Conservation (phyloP, 2,888 invertebrate genomes). For the Crocallis elinguaria region DNA sequence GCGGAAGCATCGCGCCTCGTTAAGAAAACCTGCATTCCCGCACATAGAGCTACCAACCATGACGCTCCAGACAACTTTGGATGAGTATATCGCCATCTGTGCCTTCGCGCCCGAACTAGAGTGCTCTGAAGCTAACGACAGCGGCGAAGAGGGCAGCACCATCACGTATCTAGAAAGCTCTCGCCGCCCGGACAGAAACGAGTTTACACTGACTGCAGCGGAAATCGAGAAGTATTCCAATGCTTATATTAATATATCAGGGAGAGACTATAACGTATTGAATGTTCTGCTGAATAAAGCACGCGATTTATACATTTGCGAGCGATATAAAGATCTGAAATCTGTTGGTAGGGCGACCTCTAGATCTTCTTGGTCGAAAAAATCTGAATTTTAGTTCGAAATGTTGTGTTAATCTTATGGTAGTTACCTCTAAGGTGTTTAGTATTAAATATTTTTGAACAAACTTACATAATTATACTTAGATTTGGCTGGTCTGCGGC, state of each 20-base stretch:
- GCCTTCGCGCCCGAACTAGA: conserved; percentile 22
- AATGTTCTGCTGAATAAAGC: conserved; percentile 58
- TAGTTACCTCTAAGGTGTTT: no score
- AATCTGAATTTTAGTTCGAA: neutral
- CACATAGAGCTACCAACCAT: conserved; percentile 42
- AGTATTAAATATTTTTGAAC: no score
- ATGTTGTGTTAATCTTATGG: no score
- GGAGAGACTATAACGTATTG: conserved; percentile 52
- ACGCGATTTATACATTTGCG: conserved; percentile 57
- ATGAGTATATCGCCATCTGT: conserved; percentile 51
- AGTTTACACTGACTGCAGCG: conserved; percentile 46
- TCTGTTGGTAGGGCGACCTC: conserved; percentile 57
- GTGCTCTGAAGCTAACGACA: neutral
- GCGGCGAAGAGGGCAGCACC: conserved; percentile 51
- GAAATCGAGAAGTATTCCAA: conserved; percentile 59
- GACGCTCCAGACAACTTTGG: conserved; percentile 35
- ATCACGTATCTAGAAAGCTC: conserved; percentile 38
- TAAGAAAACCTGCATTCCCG: conserved; percentile 50
- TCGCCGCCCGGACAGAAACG: conserved; percentile 17
- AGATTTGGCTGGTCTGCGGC: no score
- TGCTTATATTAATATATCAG: conserved; percentile 46
- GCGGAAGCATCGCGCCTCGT: conserved; percentile 53
- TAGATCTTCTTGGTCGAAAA: conserved; percentile 4
- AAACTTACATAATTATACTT: no score
- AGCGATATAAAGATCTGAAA: conserved; percentile 53